Conservation (phyloP, 1,140 invertebrate species). For the Drosophila mayri region DNA sequence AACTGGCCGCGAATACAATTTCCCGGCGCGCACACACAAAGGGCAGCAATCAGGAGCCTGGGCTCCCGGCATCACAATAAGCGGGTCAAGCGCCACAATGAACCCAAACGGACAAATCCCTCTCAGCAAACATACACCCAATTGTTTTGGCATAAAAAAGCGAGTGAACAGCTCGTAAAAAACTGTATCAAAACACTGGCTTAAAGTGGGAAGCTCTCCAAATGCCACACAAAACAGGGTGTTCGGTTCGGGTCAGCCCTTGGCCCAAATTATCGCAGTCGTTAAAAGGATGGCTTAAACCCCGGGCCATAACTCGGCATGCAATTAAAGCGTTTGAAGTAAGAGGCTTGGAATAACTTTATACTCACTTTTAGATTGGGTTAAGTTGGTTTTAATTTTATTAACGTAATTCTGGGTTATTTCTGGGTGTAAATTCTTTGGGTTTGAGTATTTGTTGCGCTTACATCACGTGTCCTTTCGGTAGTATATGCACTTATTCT, state of each 20-base stretch:
- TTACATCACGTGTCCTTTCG: not conserved
- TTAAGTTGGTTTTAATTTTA: conserved; percentile 6
- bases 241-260: conserved; percentile 30
- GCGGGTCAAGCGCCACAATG: conserved; percentile 49
- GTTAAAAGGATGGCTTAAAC: conserved; percentile 35
- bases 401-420: not conserved
- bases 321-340: conserved; percentile 8
- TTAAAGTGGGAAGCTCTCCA: conserved; percentile 34
- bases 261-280: conserved; percentile 32
- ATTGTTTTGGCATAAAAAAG: conserved; percentile 75
- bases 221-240: conserved; percentile 51
- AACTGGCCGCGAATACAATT: conserved; percentile 56
- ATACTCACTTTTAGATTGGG: not conserved
- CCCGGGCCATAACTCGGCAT: conserved; percentile 12
- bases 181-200: conserved; percentile 49
- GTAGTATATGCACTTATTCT: too few species aligned
- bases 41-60: conserved; percentile 52
- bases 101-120: conserved; percentile 43
- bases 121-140: conserved; percentile 70
- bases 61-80: conserved; percentile 49
- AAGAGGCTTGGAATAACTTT: conserved; percentile 5
- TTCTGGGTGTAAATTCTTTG: not conserved
- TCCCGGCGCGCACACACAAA: conserved; percentile 28
- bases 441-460: not conserved
- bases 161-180: conserved; percentile 64